Evolutionary conservation across 2,888 invertebrate species (phyloP).

Genomic region (Cryptops parisi): DNA sequence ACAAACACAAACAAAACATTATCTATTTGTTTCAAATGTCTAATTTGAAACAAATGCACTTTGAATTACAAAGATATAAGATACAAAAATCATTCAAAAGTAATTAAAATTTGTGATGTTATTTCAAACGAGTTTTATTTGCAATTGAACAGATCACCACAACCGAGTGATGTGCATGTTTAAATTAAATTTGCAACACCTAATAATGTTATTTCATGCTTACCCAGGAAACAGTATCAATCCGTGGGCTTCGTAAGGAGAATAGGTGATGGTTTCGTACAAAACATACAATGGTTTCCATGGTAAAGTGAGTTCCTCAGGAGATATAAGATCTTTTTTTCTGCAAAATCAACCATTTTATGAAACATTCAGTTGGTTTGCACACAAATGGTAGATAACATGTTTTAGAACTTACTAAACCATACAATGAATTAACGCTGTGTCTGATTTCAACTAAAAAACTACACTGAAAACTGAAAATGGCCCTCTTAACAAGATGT

Average conservation of each 20-base stretch:
- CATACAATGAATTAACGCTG: not conserved
- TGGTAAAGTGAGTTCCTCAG: slow-evolving; percentile 61
- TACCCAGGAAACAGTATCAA: slow-evolving; percentile 44
- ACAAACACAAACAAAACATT: too few relatives aligned
- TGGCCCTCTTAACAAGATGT: too few relatives aligned
- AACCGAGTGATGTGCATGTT: too few relatives aligned
- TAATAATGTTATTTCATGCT: slow-evolving; percentile 33
- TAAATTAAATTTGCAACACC: too few relatives aligned
- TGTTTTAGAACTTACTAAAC: not conserved
- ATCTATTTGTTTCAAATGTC: too few relatives aligned
- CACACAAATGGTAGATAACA: not conserved
- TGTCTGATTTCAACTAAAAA: not conserved
- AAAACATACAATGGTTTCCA: slow-evolving; percentile 75
- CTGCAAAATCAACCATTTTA: slow-evolving; percentile 35
- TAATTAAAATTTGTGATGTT: too few relatives aligned
- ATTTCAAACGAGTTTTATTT: too few relatives aligned
- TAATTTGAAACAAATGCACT: too few relatives aligned
- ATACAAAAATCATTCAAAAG: too few relatives aligned
- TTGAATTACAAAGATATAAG: too few relatives aligned
- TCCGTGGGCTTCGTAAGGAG: slow-evolving; percentile 38
- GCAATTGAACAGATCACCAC: too few relatives aligned
- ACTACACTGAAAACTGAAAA: not conserved
- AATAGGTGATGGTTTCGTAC: slow-evolving; percentile 30
- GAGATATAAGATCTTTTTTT: slow-evolving; percentile 57
- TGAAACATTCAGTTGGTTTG: not conserved